Base-by-base conservation (phyloP, 1,140 invertebrate species). In the Papilio xuthus region DNA sequence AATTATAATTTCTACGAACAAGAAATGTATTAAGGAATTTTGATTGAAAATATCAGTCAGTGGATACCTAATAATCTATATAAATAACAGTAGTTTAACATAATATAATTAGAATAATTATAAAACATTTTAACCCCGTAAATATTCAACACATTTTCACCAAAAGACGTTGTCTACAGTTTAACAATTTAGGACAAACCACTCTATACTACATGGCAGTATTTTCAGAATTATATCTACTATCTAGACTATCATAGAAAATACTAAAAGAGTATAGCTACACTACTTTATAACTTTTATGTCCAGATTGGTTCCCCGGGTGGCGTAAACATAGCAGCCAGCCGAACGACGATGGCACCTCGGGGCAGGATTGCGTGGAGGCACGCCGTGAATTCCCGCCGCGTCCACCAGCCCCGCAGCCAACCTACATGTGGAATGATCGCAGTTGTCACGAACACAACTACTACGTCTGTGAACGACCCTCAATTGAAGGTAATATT, bases 281-380 rank as follows among this genome's bases (percentile, higher is more conserved):
- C 32, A 37, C 32, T 37, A 37, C 7, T 37, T 53, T 15, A 3
- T n/a, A 53, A 8, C 23, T 18, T 20, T 78, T 81, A 80, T 80
- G 88, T 86, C 4, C 90, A 97, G 97, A 97, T 90, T 97, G 97
- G 97, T 97, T 97, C 90, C 95, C 96, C 7, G 97, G 97, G 0
- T 97, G 96, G 96, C 94, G 94, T 0, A 94, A 95, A 80, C 96
- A 96, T 86, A 96, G 96, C 80, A 91, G 94, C 44, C 97, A 97
- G 89, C 97, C 97, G 0, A 97, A 97, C 88, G 97, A 97, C 88
- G 97, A 97, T 84, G 97, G 97, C 0, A 94, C 96, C 4, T 96
- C 96, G 44, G 95, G 95, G 0, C 96, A 97, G 88, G 96, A 97
- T 90, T 97, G 97, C 90, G 96, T 97, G 26, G 97, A 97, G 90